Evolutionary conservation across 2,888 invertebrate genomes (phyloP), one percentile per base, ranked within the genome.

Genomic region (Peribatodes rhomboidaria): DNA sequence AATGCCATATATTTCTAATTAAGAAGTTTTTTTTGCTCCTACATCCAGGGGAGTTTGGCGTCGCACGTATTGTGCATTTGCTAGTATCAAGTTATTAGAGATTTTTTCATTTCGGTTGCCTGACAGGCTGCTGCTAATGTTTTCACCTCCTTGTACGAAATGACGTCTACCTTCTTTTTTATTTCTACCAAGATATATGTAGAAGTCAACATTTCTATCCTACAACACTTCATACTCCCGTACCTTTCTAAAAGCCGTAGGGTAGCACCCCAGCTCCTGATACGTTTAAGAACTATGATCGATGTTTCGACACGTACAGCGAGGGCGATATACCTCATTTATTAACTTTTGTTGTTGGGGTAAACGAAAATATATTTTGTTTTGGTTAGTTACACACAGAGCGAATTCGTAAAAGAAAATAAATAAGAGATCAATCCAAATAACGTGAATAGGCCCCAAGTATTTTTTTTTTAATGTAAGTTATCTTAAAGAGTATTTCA

Each of bases 291-390:
- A 77, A 75, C 78, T 76, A 77, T 85, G 86, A 86, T 86, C 80
- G 86, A 86, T 86, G 86, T 80, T 69, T 80, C 77, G 80, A 83
- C 85, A 80, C 83, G 83, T 83, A 81, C 84, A 69, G 70, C 60
- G 68, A 76, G 82, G 81, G 78, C 67, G 77, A 71, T 75, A 72
- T 69, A 74, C 71, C 73, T 82, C 82, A 80, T 84, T 83, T 83
- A 84, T 86, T 85, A 82, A 83, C 78, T 80, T 81, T 80, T 72
- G 68, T 73, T 72, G 68, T 73, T 69, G 52, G 70, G 72, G 73
- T 68, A 69, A 72, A 70, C 66, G 73, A 73, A 77, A 74, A 75
- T 74, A 73, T 74, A 75, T 68, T 44, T 53, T 65, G 61, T 64
- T 65, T 65, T 47, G 61, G 64, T 59, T 47, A 61, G 60, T 65